A percentile compares a stretch with the other conserved stretches of the same genome.
phyloP scores from a whole-genome alignment of 2,797 vertebrate genomes.

The Oophaga sylvatica region DNA sequence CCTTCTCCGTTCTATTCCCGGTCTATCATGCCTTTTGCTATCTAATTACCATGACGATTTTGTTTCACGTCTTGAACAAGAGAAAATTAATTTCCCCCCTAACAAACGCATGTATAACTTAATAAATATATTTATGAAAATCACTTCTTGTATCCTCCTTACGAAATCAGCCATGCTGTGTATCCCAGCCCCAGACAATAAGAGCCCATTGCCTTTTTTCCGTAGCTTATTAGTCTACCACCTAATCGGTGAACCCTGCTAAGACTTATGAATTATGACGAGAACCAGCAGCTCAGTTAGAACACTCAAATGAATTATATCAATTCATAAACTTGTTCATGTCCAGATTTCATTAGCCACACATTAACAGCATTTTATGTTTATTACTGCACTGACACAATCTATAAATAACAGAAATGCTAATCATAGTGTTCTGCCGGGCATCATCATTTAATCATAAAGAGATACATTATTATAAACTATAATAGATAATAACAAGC shows the following conservation, averaged over 20 bases:
- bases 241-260: constrained; percentile 89
- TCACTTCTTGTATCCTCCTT: constrained; percentile 86
- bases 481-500: constrained; percentile 95
- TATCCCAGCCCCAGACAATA: constrained; percentile 86
- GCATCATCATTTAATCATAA: constrained; percentile 88
- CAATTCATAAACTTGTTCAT: constrained; percentile 96
- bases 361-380: constrained; percentile 98
- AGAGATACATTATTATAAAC: constrained; percentile 95
- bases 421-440: constrained; percentile 86
- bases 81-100: constrained; percentile 77
- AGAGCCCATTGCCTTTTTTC: constrained; percentile 91
- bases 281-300: constrained; percentile 83
- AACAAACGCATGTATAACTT: constrained; percentile 86
- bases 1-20: constrained; percentile 62
- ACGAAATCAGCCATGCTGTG: constrained; percentile 88
- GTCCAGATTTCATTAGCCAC: constrained; percentile 98
- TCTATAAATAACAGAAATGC: constrained; percentile 98
- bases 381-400: constrained; percentile 96
- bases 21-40: constrained; percentile 67
- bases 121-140: constrained; percentile 94
- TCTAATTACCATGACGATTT: constrained; percentile 70
- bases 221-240: constrained; percentile 90
- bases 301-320: constrained; percentile 94
- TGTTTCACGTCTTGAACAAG: constrained; percentile 73
- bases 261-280: constrained; percentile 88